These are phyloP conservation scores for Leucania comma DNA, from an alignment of 2,888 invertebrate genomes.

Conservation along the genomic window DNA sequence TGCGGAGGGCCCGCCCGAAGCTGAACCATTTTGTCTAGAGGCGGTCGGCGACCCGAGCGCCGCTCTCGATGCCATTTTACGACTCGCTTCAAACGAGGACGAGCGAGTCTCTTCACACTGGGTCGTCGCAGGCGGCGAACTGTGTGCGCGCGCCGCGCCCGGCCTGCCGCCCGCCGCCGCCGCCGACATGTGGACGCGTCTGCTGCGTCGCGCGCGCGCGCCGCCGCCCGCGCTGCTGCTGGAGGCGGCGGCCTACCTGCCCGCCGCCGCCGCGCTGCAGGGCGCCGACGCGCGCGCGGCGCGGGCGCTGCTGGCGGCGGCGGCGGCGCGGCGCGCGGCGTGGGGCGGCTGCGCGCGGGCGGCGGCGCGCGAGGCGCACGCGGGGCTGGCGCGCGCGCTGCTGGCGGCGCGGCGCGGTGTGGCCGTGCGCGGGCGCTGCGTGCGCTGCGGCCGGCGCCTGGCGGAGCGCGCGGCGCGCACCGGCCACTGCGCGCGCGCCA, in stretches of 20 bases:
- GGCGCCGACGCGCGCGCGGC: conserved; percentile 74
- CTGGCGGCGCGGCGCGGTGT: conserved; percentile 75
- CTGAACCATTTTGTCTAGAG: conserved; percentile 84
- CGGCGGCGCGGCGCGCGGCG: conserved; percentile 71
- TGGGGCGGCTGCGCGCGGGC: conserved; percentile 72
- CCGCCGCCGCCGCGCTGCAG: conserved; percentile 66
- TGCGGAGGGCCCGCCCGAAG: conserved; percentile 75
- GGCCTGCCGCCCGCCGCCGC: conserved; percentile 73
- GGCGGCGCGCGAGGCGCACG: conserved; percentile 69
- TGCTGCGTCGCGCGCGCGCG: conserved; percentile 75
- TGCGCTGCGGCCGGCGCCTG: conserved; percentile 75
- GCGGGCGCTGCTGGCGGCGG: conserved; percentile 73
- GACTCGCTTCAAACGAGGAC: conserved; percentile 65
- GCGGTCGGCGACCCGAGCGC: conserved; percentile 82
- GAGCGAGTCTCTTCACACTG: conserved; percentile 61
- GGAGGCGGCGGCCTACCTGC: conserved; percentile 75
- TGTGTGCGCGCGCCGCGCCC: conserved; percentile 78
- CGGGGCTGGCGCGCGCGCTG: conserved; percentile 79
- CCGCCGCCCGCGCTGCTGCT: conserved; percentile 75
- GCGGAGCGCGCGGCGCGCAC: conserved; percentile 71
- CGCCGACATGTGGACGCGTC: conserved; percentile 77
- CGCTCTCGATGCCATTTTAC: conserved; percentile 80
- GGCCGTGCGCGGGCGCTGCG: conserved; percentile 80
- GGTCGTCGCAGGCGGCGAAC: conserved; percentile 73
- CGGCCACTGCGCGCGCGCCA: conserved; percentile 82